Base-by-base conservation (phyloP, 2,797 vertebrate species). In the Pelobates cultripes region DNA sequence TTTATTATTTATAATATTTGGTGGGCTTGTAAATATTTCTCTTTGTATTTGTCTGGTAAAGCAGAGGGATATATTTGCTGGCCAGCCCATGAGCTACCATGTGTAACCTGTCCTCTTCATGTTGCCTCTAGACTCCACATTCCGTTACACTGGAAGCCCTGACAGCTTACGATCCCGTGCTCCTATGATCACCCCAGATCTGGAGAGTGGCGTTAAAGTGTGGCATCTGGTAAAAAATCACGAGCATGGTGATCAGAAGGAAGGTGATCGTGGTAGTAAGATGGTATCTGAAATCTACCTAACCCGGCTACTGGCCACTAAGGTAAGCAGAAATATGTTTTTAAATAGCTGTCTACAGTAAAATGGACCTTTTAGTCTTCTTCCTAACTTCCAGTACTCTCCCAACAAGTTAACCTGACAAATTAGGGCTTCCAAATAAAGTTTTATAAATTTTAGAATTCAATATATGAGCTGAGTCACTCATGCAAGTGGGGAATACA, bases 261-360 rank as follows among this genome's bases (percentile, higher is more conserved):
- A 99, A 77, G 97, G 98, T 0, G 98, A 99, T 87, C 93, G 98
- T 0, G 98, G 98, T 42, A 99, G 97, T 89, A 99, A 99, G 92
- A 99, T 99, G 98, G 98, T 99, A 42, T 99, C 98, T 0, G 98
- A 99, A 92, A 99, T 99, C 92, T 99, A 99, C 90, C 92, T 99
- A 90, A 99, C 98, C 73, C 92, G 98, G 77, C 94, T 99, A 0
- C 90, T 99, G 3, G 97, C 97, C 14, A 98, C 97, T 2, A 98
- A 98, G 96, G 97, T 98, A 90, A 89, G 14, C 47, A 14, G 40
- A 7, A 17, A 43, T 64, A 3, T 60, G 28, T 28, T 1, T 28
- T 28, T 28, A 28, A 28, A 28, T 28, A 28, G 28, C 28, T 1
- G 28, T 28, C 28, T 28, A 28, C 28, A 28, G 28, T 28, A 28